Evolutionary conservation across 2,113 vertebrate genomes (phyloP), one percentile per base, ranked within the genome.

Genomic region (Tichodroma muraria): DNA sequence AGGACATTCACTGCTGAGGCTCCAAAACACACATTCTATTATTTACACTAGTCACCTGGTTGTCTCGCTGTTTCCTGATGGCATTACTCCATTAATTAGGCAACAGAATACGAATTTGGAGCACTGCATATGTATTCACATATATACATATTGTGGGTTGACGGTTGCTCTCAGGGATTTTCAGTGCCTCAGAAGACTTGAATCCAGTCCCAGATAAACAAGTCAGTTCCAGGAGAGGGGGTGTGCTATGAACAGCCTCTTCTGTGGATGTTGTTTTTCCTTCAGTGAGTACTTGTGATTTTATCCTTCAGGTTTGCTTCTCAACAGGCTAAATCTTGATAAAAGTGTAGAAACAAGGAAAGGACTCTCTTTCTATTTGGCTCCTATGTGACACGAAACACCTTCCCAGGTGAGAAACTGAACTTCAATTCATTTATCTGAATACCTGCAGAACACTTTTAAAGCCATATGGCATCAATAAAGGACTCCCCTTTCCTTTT

Each of bases 201-300:
- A 95, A 93, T n/a, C 38, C 18, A 77, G 38, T 42, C 71, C 66
- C 56, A 91, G 68, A 88, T 42, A 93, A 95, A 91, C 59, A 88
- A 66, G 21, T 13, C 9, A 2, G 21, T 49, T 94, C 69, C 47
- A 91, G 47, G 59, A 94, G 50, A 92, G 37, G 35, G 30, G 35
- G 31, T 63, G n/a, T 59, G 19, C 33, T 37, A 30, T 47, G 42
- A 80, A n/a, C 33, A 61, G 6, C 7, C 35, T 82, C 33, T 31
- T 63, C 9, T 20, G 6, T 45, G 54, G 21, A 42, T 40, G 38
- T 6, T 11, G 5, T 18, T 61, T 82, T 89, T 68, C 53, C 27
- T 61, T 82, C 54, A 42, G 42, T 10, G 23, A 24, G 3, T 65
- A 7, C 66, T 78, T 79, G 25, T 56, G 54, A 49, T 61, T 91